A percentile compares a stretch with the other conserved stretches of the same genome.
phyloP scores from a whole-genome alignment of 2,797 vertebrate species.

The Pseudochirops cupreus region DNA sequence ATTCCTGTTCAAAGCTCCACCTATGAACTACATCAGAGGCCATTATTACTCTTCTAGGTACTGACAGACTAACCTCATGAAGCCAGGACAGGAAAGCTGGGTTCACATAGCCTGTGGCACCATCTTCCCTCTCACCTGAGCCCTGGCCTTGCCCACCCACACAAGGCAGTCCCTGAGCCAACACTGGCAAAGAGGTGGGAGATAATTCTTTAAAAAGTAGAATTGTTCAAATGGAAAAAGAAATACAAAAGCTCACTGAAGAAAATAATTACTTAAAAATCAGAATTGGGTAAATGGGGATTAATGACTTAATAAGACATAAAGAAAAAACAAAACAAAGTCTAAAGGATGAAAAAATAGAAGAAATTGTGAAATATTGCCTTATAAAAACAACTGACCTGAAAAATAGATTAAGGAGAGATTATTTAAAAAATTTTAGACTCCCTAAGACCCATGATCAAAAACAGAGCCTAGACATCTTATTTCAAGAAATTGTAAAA shows the following conservation, averaged over 20 bases:
- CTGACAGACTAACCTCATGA: background rate
- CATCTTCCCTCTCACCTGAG: conserved; percentile 74
- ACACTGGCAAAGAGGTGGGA: background rate
- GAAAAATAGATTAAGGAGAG: background rate
- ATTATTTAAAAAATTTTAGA: background rate
- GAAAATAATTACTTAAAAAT: background rate
- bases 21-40: no score
- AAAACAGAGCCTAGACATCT: background rate
- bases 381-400: background rate
- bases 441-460: background rate
- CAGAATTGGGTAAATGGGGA: background rate
- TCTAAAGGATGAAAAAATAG: background rate
- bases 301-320: background rate
- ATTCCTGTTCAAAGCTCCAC: no score
- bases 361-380: background rate
- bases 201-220: background rate
- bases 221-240: background rate
- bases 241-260: background rate
- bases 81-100: conserved; percentile 54
- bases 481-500: background rate
- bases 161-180: conserved; percentile 14
- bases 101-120: conserved; percentile 73
- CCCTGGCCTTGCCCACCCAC: conserved; percentile 64
- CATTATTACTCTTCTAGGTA: no score
- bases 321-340: background rate